Percentiles rank a stretch among this genome's conserved stretches.
Conservation (phyloP, 2,113 vertebrate genomes). For the Chauna torquata region DNA sequence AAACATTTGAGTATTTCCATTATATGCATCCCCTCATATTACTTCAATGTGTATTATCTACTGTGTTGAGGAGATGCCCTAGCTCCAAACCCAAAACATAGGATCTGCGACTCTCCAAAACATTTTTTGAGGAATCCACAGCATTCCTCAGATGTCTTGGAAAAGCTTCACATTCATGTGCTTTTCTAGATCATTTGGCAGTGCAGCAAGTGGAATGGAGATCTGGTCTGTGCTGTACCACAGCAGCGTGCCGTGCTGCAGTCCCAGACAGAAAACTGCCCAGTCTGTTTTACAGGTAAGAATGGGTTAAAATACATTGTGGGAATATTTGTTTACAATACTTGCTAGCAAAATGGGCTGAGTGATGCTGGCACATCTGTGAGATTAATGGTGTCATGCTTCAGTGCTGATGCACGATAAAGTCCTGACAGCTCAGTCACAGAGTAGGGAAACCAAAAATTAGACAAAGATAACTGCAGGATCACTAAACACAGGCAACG, state of each 20-base stretch:
- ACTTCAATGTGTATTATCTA: background rate
- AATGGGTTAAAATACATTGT: background rate
- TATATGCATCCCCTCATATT: background rate
- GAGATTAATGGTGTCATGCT: constrained; percentile 4
- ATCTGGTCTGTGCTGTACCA: background rate
- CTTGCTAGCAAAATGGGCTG: background rate
- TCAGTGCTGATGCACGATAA: background rate
- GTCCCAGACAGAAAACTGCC: background rate
- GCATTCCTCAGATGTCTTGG: background rate
- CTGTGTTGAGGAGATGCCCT: background rate
- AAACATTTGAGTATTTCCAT: background rate
- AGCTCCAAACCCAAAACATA: background rate
- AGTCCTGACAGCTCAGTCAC: constrained; percentile 9
- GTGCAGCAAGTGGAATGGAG: background rate
- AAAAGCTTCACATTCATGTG: background rate
- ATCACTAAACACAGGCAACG: background rate
- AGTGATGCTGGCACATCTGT: background rate
- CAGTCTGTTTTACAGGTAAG: background rate
- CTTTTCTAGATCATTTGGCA: background rate
- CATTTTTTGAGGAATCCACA: background rate
- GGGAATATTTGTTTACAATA: background rate
- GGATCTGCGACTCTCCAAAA: background rate
- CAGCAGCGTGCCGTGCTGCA: background rate
- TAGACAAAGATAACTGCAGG: background rate
- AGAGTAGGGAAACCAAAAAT: background rate